phyloP scores from a whole-genome alignment of 2,797 vertebrate genomes.

The Syncerus caffer region DNA sequence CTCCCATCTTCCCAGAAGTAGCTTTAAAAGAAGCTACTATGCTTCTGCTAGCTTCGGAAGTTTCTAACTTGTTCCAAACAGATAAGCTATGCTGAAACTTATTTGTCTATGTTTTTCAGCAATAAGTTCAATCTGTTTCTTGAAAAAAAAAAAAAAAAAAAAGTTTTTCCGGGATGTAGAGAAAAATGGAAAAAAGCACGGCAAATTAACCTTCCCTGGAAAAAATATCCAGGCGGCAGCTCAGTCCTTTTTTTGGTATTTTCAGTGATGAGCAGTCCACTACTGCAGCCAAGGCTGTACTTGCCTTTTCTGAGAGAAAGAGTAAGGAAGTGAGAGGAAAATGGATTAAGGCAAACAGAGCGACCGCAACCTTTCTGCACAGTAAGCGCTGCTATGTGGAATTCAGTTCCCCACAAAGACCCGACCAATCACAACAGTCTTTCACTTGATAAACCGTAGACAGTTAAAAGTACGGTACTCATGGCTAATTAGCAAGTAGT shows the following conservation, averaged over 20 bases:
- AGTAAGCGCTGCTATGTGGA: not conserved
- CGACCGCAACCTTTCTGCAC: not conserved
- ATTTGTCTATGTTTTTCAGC: not conserved
- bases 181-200: not conserved
- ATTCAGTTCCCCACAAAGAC: conserved; percentile 5
- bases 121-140: conserved; percentile 2
- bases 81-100: not conserved
- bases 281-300: not conserved
- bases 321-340: not conserved
- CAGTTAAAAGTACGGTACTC: not conserved
- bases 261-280: not conserved
- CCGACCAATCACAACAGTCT: not conserved
- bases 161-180: not conserved
- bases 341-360: not conserved
- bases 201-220: not conserved
- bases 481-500: conserved; percentile 3
- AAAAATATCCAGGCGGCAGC: not conserved
- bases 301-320: not conserved
- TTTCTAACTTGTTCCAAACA: not conserved
- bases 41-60: conserved; percentile 75
- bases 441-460: not conserved
- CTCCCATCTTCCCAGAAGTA: conserved; percentile 89
- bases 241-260: not conserved
- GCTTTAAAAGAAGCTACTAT: conserved; percentile 86
- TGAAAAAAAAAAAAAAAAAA: not conserved